phyloP scores from a whole-genome alignment of 2,888 invertebrate species.

The Mythimna pallens region DNA sequence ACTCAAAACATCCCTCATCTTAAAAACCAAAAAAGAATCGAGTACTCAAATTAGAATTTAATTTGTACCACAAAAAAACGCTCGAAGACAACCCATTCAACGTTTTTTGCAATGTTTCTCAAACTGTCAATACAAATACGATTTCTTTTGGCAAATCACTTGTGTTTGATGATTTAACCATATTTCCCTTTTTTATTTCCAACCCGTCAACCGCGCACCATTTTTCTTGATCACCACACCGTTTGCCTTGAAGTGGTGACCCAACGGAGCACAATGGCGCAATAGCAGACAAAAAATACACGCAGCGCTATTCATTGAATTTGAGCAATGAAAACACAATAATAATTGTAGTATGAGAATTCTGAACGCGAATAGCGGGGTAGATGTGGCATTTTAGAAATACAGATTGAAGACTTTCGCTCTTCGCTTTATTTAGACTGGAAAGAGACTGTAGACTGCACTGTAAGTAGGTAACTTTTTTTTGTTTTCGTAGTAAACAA shows the following conservation, averaged over 20 bases:
- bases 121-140: slow-evolving; percentile 65
- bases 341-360: slow-evolving; percentile 75
- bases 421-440: neutral
- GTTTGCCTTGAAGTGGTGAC: slow-evolving; percentile 83
- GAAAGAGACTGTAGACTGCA: neutral
- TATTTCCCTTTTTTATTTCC: slow-evolving; percentile 76
- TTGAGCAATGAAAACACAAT: slow-evolving; percentile 88
- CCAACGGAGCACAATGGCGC: slow-evolving; percentile 75
- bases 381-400: slow-evolving; percentile 71
- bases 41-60: slow-evolving; percentile 44
- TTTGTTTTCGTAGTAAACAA: too few species aligned
- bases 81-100: slow-evolving; percentile 36
- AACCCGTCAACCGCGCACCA: slow-evolving; percentile 77
- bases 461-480: too few species aligned
- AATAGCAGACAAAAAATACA: slow-evolving; percentile 82
- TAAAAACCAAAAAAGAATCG: slow-evolving; percentile 2
- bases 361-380: slow-evolving; percentile 30
- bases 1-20: neutral
- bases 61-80: slow-evolving; percentile 39
- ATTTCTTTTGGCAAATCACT: slow-evolving; percentile 67
- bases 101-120: slow-evolving; percentile 49
- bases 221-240: slow-evolving; percentile 86
- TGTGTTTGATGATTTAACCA: slow-evolving; percentile 72
- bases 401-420: neutral
- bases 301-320: slow-evolving; percentile 85